A percentile compares a stretch with the other conserved stretches of the same genome.
Conservation (phyloP, 2,888 invertebrate species). For the Schizotus pectinicornis region DNA sequence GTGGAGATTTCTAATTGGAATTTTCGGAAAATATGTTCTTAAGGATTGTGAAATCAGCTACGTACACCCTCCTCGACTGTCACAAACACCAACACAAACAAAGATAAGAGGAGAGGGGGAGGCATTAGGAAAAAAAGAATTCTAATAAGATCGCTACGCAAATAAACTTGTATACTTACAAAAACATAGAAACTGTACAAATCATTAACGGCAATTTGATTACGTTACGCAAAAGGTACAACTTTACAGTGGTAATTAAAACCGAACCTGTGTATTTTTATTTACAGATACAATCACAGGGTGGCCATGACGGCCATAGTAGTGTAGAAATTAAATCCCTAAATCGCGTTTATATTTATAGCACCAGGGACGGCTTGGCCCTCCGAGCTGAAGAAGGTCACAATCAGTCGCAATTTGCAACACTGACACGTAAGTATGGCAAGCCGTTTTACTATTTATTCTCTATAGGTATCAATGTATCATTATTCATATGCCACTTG, state of each 20-base stretch:
- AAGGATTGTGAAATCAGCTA: conserved; percentile 51
- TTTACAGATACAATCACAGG: conserved; percentile 18
- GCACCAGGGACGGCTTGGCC: no score
- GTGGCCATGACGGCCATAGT: conserved; percentile 24
- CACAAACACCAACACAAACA: conserved; percentile 27
- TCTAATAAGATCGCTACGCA: conserved; percentile 1
- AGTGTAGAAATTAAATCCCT: conserved; percentile 17
- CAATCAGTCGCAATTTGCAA: no score
- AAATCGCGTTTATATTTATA: background rate
- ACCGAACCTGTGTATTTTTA: background rate
- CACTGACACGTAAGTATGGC: no score
- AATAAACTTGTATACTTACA: conserved; percentile 12
- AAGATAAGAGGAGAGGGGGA: conserved; percentile 14
- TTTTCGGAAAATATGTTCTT: conserved; percentile 37
- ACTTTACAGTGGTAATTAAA: conserved; percentile 5
- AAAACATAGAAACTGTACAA: conserved; percentile 6
- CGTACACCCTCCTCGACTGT: conserved; percentile 44
- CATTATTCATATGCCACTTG: no score
- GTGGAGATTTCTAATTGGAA: conserved; percentile 12
- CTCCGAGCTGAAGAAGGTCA: no score
- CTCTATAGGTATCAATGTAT: no score
- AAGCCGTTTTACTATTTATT: no score
- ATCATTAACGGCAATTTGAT: conserved; percentile 17
- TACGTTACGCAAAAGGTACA: conserved; percentile 6
- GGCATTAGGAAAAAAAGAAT: conserved; percentile 9